A percentile compares a stretch with the other conserved stretches of the same genome.
phyloP scores from a whole-genome alignment of 2,113 vertebrate species.

The Aldabrachelys gigantea region DNA sequence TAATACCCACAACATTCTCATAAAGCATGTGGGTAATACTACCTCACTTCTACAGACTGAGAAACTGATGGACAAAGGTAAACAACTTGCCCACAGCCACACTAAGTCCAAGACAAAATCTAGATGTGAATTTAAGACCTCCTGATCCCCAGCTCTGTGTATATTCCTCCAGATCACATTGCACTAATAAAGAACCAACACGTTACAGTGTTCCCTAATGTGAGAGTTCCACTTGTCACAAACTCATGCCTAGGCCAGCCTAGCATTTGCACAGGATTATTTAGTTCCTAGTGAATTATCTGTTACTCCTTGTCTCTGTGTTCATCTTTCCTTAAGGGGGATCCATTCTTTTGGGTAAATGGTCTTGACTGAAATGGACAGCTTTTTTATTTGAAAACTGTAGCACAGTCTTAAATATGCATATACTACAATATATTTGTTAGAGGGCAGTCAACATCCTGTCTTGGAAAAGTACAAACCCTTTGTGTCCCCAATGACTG shows the following conservation, averaged over 20 bases:
- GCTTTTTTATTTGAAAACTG: background rate
- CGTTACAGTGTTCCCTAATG: background rate
- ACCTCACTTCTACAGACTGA: background rate
- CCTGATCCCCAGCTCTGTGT: background rate
- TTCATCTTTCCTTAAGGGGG: background rate
- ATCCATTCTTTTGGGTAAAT: background rate
- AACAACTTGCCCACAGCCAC: background rate
- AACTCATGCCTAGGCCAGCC: background rate
- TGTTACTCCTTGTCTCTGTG: background rate
- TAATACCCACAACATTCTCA: background rate
- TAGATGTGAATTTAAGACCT: background rate
- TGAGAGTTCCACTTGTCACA: background rate
- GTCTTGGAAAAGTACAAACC: background rate
- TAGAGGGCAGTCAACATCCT: background rate
- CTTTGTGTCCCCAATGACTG: background rate
- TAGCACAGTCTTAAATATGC: background rate
- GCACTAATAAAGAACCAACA: background rate
- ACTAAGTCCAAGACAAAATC: background rate
- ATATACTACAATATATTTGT: background rate
- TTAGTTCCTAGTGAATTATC: background rate
- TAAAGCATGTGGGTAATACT: background rate
- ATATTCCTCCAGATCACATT: background rate
- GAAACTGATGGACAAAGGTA: background rate
- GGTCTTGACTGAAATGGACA: background rate
- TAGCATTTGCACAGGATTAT: background rate